Percentiles rank a stretch among this genome's conserved stretches.
phyloP scores from a whole-genome alignment of 2,113 vertebrate species.

The Taxidea taxus region DNA sequence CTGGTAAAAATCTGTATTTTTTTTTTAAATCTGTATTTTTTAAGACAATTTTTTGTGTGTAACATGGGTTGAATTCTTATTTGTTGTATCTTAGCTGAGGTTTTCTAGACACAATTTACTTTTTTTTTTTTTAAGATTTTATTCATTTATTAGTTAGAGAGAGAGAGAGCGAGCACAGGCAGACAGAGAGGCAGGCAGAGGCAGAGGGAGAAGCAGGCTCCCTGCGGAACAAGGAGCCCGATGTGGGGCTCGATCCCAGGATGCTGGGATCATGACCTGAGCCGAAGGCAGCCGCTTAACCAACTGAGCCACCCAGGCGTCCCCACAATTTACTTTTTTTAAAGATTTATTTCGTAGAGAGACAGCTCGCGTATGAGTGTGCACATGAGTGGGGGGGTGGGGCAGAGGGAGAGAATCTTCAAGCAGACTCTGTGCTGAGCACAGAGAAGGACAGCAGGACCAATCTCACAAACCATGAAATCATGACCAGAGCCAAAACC shows the following conservation, averaged over 20 bases:
- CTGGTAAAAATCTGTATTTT: constrained; percentile 2
- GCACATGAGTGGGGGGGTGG: background rate
- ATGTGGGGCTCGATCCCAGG: too few relatives aligned
- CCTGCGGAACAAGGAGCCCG: too few relatives aligned
- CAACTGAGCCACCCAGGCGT: too few relatives aligned
- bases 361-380: background rate
- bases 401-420: background rate
- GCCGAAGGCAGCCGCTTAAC: too few relatives aligned
- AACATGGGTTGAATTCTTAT: background rate
- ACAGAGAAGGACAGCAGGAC: background rate
- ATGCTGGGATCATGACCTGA: too few relatives aligned
- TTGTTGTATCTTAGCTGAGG: background rate
- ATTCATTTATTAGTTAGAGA: too few relatives aligned
- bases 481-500: background rate
- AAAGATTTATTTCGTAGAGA: background rate
- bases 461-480: background rate
- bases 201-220: too few relatives aligned
- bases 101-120: background rate
- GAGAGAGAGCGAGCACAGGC: too few relatives aligned
- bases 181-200: too few relatives aligned
- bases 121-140: background rate
- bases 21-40: constrained; percentile 17
- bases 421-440: background rate
- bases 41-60: background rate
- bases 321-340: background rate